These are phyloP conservation scores for Rhyacophila evoluta DNA, from an alignment of 2,888 invertebrate genomes.

Conservation along the genomic window DNA sequence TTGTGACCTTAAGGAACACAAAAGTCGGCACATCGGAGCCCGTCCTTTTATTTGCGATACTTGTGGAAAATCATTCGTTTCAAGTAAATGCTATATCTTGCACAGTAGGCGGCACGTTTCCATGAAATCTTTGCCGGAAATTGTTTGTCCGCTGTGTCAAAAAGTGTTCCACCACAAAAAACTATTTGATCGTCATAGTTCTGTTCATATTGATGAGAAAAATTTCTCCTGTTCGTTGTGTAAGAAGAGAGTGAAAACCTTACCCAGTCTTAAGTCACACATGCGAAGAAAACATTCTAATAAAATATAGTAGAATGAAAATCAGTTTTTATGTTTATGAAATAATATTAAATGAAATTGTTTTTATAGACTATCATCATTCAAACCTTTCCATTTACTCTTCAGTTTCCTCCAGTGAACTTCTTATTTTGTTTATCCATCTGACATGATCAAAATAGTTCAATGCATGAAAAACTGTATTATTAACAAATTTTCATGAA, in stretches of 20 bases:
- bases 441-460: too few relatives aligned
- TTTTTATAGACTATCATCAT: too few relatives aligned
- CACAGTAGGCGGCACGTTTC: background rate
- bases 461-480: too few relatives aligned
- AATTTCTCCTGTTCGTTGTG: background rate
- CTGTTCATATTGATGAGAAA: background rate
- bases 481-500: too few relatives aligned
- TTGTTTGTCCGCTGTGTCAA: conserved; percentile 65
- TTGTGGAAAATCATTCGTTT: background rate
- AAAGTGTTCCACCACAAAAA: conserved; percentile 66
- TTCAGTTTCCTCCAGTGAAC: too few relatives aligned
- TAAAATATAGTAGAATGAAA: background rate
- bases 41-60: background rate
- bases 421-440: too few relatives aligned
- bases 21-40: background rate
- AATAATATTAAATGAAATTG: too few relatives aligned
- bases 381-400: too few relatives aligned
- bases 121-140: conserved; percentile 60
- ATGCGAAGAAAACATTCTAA: background rate
- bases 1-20: background rate
- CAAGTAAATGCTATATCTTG: background rate
- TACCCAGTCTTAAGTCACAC: background rate
- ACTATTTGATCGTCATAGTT: background rate
- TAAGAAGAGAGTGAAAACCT: background rate
- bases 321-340: background rate